Percentiles rank a stretch among this genome's conserved stretches.
These are phyloP conservation scores for Haplotaxodon microlepis DNA, from an alignment of 2,113 vertebrate genomes.

Conservation along the genomic window DNA sequence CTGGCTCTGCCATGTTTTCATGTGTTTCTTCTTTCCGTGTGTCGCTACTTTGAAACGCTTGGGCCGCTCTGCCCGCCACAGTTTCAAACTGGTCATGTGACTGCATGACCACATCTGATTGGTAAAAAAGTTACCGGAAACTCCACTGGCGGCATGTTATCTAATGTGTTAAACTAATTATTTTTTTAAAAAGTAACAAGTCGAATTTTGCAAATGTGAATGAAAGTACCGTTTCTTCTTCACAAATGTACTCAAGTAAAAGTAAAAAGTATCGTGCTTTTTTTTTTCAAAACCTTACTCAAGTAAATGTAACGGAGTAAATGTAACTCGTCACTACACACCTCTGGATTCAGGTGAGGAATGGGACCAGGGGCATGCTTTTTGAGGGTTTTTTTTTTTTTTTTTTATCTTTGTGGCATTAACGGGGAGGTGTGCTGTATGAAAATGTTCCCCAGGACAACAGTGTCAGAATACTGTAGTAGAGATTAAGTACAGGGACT, in stretches of 20 bases:
- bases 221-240: too few species aligned
- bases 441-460: neutral
- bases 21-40: too few species aligned
- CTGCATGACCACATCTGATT: too few species aligned
- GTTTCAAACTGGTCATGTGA: too few species aligned
- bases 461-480: neutral
- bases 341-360: neutral
- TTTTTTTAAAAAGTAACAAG: too few species aligned
- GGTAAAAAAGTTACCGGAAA: too few species aligned
- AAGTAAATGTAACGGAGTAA: neutral
- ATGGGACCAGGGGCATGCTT: neutral
- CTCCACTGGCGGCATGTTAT: too few species aligned
- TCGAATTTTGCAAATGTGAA: too few species aligned
- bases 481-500: neutral
- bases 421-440: neutral
- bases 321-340: neutral
- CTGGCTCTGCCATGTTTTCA: too few species aligned
- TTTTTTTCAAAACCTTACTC: neutral
- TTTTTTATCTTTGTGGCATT: neutral
- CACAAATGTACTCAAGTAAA: neutral
- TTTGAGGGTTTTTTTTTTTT: neutral
- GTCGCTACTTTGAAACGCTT: too few species aligned
- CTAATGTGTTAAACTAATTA: too few species aligned
- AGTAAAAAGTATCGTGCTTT: neutral
- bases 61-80: too few species aligned